Evolutionary conservation across 1,140 invertebrate genomes (phyloP).

Genomic region (Cryptotermes secundus): DNA sequence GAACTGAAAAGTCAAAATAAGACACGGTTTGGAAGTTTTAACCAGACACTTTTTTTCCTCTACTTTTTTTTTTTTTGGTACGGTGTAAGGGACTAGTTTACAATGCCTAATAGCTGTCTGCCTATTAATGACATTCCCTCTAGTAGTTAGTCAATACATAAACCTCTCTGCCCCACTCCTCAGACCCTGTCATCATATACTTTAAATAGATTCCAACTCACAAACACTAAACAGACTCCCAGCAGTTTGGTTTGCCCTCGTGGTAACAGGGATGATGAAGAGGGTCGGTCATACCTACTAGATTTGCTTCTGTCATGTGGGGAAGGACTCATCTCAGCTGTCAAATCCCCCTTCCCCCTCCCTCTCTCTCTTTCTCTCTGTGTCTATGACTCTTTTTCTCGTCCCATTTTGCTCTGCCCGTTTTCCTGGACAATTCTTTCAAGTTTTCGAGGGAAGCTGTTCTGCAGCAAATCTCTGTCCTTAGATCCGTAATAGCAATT

Average conservation of each 20-base stretch:
- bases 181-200: not conserved
- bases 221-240: slow-evolving; percentile 5
- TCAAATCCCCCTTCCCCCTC: not conserved
- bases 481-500: not conserved
- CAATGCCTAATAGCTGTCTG: not conserved
- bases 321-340: not conserved
- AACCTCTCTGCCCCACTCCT: not conserved
- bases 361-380: not conserved
- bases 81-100: not conserved
- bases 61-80: not conserved
- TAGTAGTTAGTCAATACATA: slow-evolving; percentile 2
- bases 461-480: not conserved
- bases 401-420: not conserved
- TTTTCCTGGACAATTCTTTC: slow-evolving; percentile 1
- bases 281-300: not conserved
- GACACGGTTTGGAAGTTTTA: not conserved
- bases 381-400: no score
- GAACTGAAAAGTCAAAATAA: not conserved
- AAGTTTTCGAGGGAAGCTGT: not conserved
- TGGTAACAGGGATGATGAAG: not conserved
- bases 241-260: not conserved
- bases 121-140: not conserved
- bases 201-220: not conserved
- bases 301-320: slow-evolving; percentile 18
- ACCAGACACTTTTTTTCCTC: not conserved